These are phyloP conservation scores for Microcebus griseorufus DNA, from an alignment of 2,113 vertebrate species.

Conservation along the genomic window DNA sequence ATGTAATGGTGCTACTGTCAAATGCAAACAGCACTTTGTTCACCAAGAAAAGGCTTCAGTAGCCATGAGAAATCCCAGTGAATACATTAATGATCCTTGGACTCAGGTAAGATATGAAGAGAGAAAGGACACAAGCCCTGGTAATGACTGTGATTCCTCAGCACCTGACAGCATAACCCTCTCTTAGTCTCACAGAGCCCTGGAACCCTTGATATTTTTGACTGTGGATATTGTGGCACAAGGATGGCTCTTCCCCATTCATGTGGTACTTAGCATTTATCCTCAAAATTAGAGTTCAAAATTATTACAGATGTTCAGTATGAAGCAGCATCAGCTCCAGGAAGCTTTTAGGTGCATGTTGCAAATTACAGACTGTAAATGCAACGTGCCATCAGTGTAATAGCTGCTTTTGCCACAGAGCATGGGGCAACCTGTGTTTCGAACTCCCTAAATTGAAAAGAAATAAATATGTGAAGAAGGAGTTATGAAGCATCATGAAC, in stretches of 20 bases:
- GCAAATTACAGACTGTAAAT: background rate
- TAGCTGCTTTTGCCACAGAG: background rate
- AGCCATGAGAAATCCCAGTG: background rate
- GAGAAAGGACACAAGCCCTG: background rate
- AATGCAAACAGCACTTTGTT: background rate
- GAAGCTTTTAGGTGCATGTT: background rate
- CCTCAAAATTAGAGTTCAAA: conserved; percentile 39
- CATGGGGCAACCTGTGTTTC: background rate
- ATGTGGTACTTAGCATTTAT: background rate
- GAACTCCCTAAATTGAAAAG: conserved; percentile 23
- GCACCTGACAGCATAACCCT: background rate
- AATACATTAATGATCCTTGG: background rate
- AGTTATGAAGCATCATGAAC: background rate
- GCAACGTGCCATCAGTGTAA: background rate
- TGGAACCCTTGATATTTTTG: background rate
- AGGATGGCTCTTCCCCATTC: background rate
- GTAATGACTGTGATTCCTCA: background rate
- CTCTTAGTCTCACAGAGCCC: background rate
- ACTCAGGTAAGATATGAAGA: background rate
- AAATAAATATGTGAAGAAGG: conserved; percentile 33
- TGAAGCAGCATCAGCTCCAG: background rate
- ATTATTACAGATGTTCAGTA: conserved; percentile 12
- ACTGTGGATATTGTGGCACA: background rate
- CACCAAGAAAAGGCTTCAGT: background rate
- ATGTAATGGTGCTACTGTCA: background rate